A percentile compares a stretch with the other conserved stretches of the same genome.
phyloP scores from a whole-genome alignment of 2,888 invertebrate genomes.

The Aricia artaxerxes region DNA sequence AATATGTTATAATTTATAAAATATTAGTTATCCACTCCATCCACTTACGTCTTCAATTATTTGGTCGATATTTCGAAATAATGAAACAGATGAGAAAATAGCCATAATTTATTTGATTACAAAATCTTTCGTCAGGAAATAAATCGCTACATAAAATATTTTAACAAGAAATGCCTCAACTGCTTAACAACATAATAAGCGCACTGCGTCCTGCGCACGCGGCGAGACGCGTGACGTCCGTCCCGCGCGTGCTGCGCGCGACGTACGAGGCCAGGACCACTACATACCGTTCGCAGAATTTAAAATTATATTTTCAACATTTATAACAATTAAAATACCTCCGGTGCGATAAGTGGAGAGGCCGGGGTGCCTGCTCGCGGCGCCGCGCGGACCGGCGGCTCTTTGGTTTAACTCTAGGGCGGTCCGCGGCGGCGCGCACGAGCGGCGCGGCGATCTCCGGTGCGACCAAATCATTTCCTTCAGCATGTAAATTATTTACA shows the following conservation, averaged over 20 bases:
- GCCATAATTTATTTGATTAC: slow-evolving; percentile 78
- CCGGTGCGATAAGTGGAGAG: slow-evolving; percentile 13
- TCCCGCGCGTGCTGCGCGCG: neutral
- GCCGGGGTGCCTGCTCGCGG: neutral
- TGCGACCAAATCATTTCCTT: slow-evolving; percentile 8
- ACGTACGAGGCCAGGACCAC: slow-evolving; percentile 13
- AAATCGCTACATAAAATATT: slow-evolving; percentile 75
- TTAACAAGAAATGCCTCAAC: slow-evolving; percentile 69
- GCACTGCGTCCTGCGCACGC: neutral
- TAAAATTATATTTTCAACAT: slow-evolving; percentile 26
- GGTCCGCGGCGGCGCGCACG: neutral
- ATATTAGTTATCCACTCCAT: neutral
- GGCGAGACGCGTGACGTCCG: neutral
- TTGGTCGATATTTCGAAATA: slow-evolving; percentile 30
- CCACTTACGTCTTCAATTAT: too few species aligned
- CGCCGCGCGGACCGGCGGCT: neutral
- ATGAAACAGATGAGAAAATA: slow-evolving; percentile 55
- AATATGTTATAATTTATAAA: neutral
- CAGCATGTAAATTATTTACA: slow-evolving; percentile 11
- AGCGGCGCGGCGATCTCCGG: slow-evolving; percentile 6
- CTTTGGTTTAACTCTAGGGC: slow-evolving; percentile 25
- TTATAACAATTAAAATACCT: slow-evolving; percentile 20
- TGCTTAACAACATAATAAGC: slow-evolving; percentile 38
- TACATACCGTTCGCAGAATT: slow-evolving; percentile 11
- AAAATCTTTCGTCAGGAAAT: slow-evolving; percentile 75